phyloP scores from a whole-genome alignment of 2,888 invertebrate genomes.

The Dorcus parallelipipedus region DNA sequence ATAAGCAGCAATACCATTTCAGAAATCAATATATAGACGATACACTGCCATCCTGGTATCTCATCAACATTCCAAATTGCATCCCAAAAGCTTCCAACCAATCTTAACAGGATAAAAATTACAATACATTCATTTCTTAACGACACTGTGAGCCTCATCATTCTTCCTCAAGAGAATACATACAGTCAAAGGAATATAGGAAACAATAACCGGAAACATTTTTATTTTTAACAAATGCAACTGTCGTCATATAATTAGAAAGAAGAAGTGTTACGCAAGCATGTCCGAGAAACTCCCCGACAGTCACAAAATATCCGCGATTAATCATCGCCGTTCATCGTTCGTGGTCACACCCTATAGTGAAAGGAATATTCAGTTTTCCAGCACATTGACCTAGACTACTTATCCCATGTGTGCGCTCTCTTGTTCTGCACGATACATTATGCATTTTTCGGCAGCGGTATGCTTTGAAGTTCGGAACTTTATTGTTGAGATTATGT shows the following conservation, averaged over 20 bases:
- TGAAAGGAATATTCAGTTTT: slow-evolving; percentile 1
- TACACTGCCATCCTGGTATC: not conserved
- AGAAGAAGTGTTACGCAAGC: not conserved
- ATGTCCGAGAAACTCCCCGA: not conserved
- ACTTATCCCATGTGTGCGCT: not conserved
- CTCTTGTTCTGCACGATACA: too few relatives aligned
- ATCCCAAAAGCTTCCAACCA: not conserved
- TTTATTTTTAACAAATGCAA: too few relatives aligned
- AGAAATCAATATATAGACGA: not conserved
- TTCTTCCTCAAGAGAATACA: too few relatives aligned
- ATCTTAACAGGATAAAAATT: not conserved
- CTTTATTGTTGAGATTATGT: too few relatives aligned
- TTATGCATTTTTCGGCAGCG: too few relatives aligned
- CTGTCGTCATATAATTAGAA: not conserved
- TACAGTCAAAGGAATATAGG: too few relatives aligned
- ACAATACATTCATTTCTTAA: too few relatives aligned
- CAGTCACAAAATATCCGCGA: not conserved
- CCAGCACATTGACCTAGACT: slow-evolving; percentile 2
- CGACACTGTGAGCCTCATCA: too few relatives aligned
- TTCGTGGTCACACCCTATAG: not conserved
- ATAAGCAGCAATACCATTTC: not conserved
- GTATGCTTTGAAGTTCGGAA: too few relatives aligned
- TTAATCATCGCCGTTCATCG: not conserved
- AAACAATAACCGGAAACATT: too few relatives aligned
- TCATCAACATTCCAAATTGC: not conserved